Base-by-base conservation (phyloP, 2,113 vertebrate species). In the Brachypteracias leptosomus region DNA sequence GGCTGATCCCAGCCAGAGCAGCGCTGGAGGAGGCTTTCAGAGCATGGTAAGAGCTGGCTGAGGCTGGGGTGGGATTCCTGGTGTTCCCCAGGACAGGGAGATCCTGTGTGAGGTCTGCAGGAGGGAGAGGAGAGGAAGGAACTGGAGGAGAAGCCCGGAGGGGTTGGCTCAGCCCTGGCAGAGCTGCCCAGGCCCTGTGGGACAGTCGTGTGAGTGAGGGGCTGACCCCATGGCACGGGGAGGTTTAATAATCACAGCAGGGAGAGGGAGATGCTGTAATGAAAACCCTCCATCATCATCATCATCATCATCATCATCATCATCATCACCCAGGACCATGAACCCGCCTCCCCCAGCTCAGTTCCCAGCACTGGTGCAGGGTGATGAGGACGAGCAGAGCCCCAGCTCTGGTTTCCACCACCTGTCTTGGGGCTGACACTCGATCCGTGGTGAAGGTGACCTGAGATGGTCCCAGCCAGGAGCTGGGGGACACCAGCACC, bases 261-360 rank as follows among this genome's bases (percentile, higher is more conserved):
- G 38, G 68, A 44, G 85, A 63, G 80, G 63, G 67, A 82, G 67
- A 14, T 14, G 88, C 89, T 78, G 80, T 90, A 95, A 95, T 95
- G 91, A 92, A 93, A 97, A 61, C 87, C 15, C 92, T 96, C 95
- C 89, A 87, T 88, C 46, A 24, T n/a, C n/a, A n/a, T n/a, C n/a
- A n/a, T n/a, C n/a, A n/a, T n/a, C n/a, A n/a, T n/a, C n/a, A n/a
- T n/a, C n/a, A n/a, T n/a, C n/a, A n/a, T n/a, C n/a, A n/a, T n/a
- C 89, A 87, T 88, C 46, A 24, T 26, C 31, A 15, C 17, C 81
- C 38, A 89, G 67, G 76, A 78, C 93, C 68, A 16, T 91, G 62
- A 76, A 71, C 91, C 81, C 65, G 79, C 82, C 83, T 36, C 5
- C n/a, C 85, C 94, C 10, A 3, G 87, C 90, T 95, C 0, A 36